Evolutionary conservation across 1,140 invertebrate species (phyloP), one percentile per base, ranked within the genome.

Genomic region (Leptinotarsa texana): DNA sequence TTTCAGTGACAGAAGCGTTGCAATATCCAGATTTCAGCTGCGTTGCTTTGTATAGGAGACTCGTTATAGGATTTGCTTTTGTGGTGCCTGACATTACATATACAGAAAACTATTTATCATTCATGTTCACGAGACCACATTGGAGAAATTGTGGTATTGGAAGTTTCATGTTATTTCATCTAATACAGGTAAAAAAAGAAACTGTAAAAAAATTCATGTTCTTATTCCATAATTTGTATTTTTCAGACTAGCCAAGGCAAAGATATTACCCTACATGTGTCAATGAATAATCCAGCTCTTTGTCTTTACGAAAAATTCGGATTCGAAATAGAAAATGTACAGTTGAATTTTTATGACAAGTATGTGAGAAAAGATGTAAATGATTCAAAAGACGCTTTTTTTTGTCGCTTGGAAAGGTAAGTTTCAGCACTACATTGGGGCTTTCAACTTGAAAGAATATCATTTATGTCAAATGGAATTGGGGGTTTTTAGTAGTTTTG

Each of bases 11-110:
- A 1, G 95, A 97, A 82, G 92, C 93, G 78, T 87, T 97, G 13
- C 93, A 95, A 81, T 97, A 97, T 86, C 96, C 96, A 2, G 96
- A 98, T 82, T 96, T 95, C 83, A 96, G 92, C 80, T 95, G 95
- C 82, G 94, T 98, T 18, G 95, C 92, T 13, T 81, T 95, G 1
- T 97, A 96, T 83, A 92, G 91, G 83, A 93, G 93, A 81, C 84
- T 97, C 72, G 90, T 97, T 21, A 87, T 98, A 69, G 96, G 91
- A 22, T 97, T 96, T 88, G 95, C 94, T 0, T 93, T 96, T 82
- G 89, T 97, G 78, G 94, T 96, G 47, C 95, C 96, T 1, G 93
- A 96, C 84, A 92, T 92, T 15, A 89, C 90, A 5, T 91, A 90
- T 74, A 94, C 94, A 77, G 94, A 95, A 84, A 93, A 94, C 3